These are phyloP conservation scores for Cantharis flavilabris DNA, from an alignment of 2,888 invertebrate species.

Conservation along the genomic window DNA sequence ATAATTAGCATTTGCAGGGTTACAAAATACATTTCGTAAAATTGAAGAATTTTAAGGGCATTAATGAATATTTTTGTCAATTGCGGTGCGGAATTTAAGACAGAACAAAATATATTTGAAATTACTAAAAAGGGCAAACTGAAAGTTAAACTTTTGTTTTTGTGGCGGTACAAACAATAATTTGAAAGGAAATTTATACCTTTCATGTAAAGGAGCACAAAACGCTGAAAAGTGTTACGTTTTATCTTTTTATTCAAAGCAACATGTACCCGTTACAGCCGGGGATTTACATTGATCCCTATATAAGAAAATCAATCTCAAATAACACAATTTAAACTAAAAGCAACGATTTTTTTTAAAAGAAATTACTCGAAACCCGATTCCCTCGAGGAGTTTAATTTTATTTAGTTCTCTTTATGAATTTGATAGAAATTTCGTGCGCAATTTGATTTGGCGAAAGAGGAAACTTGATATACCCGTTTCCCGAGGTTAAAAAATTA, in stretches of 20 bases:
- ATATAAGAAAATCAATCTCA: neutral
- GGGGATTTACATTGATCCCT: neutral
- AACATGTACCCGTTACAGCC: neutral
- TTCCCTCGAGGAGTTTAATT: neutral
- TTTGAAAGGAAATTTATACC: neutral
- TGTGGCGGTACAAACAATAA: neutral
- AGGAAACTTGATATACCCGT: neutral
- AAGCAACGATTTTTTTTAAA: neutral
- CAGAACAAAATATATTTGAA: neutral
- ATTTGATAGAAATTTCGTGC: neutral
- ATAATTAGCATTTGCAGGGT: too few species aligned
- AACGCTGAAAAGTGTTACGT: neutral
- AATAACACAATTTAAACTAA: neutral
- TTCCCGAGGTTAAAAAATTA: neutral
- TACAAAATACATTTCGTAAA: too few species aligned
- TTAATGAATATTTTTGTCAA: neutral
- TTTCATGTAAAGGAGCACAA: neutral
- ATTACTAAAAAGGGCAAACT: neutral
- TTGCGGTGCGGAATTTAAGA: neutral
- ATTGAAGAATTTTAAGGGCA: too few species aligned
- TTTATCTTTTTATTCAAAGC: neutral
- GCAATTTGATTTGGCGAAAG: neutral
- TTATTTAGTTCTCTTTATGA: neutral
- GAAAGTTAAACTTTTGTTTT: neutral
- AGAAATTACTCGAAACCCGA: neutral